Percentiles rank a stretch among this genome's conserved stretches.
phyloP scores from a whole-genome alignment of 23 tunicate genomes.

The Trididemnum miniatum region DNA sequence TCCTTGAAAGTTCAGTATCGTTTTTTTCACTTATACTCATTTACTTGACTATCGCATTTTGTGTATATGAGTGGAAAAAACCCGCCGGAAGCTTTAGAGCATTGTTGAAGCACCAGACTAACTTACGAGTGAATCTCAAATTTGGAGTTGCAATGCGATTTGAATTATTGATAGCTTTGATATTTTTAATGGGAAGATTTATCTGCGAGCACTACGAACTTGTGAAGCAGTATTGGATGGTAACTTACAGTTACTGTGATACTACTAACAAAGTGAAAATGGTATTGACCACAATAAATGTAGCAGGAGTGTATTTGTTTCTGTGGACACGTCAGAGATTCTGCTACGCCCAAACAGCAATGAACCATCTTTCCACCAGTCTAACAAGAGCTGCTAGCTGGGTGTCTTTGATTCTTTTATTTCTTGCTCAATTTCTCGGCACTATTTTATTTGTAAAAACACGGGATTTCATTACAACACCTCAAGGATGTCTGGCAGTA shows the following conservation, averaged over 20 bases:
- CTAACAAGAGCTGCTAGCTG: background rate
- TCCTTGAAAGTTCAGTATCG: conserved; percentile 2
- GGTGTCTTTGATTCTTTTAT: background rate
- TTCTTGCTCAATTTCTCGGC: background rate
- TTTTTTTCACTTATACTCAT: background rate
- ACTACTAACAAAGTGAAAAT: background rate
- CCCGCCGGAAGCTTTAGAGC: background rate
- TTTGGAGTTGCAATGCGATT: background rate
- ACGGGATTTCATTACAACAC: background rate
- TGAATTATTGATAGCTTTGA: background rate
- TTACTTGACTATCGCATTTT: background rate
- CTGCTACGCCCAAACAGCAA: conserved; percentile 6
- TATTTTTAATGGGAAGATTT: conserved; percentile 9
- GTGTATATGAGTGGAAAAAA: conserved; percentile 5
- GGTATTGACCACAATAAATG: background rate
- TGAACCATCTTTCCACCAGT: background rate
- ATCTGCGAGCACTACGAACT: background rate
- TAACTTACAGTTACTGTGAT: background rate
- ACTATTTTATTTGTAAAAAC: background rate
- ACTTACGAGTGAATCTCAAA: background rate
- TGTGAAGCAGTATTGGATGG: background rate
- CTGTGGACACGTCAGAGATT: conserved; percentile 7
- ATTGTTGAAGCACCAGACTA: background rate
- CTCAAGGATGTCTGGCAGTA: background rate
- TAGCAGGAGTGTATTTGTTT: conserved; percentile 11